phyloP scores from a whole-genome alignment of 2,113 vertebrate genomes.

The Tychaedon coryphoeus region DNA sequence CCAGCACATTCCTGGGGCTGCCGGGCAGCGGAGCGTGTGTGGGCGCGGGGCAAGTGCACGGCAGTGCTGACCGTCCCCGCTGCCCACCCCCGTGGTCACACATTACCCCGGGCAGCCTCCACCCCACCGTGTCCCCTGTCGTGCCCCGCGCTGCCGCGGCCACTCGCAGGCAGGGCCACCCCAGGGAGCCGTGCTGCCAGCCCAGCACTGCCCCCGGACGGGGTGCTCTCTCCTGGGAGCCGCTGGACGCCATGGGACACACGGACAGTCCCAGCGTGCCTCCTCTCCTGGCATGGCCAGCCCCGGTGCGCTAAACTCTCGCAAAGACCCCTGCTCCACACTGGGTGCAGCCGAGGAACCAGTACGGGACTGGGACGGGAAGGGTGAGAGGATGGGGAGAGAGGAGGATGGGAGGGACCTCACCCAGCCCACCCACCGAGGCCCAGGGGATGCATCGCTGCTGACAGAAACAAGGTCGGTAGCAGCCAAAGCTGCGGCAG shows the following conservation, averaged over 20 bases:
- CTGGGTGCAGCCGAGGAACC: rapidly evolving
- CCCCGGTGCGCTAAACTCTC: rapidly evolving
- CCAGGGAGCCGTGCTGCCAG: rapidly evolving
- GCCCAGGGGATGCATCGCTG: background rate
- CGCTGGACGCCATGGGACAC: rapidly evolving
- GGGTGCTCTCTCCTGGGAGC: background rate
- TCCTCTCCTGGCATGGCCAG: rapidly evolving
- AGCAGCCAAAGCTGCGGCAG: background rate
- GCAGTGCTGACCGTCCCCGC: background rate
- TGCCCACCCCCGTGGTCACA: rapidly evolving
- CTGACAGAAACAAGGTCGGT: background rate
- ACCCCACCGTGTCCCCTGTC: background rate
- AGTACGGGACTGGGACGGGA: background rate
- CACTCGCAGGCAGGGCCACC: background rate
- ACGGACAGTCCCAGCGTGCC: rapidly evolving
- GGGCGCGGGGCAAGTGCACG: background rate
- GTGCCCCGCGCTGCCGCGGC: rapidly evolving
- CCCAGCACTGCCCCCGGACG: rapidly evolving
- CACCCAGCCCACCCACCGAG: background rate
- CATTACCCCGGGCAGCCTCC: rapidly evolving
- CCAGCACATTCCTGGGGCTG: conserved; percentile 48
- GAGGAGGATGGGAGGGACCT: background rate
- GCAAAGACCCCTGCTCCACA: rapidly evolving
- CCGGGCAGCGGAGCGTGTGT: background rate
- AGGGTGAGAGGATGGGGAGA: background rate